Conservation (phyloP, 2,797 vertebrate species). For the Tenualosa thibaudeaui region DNA sequence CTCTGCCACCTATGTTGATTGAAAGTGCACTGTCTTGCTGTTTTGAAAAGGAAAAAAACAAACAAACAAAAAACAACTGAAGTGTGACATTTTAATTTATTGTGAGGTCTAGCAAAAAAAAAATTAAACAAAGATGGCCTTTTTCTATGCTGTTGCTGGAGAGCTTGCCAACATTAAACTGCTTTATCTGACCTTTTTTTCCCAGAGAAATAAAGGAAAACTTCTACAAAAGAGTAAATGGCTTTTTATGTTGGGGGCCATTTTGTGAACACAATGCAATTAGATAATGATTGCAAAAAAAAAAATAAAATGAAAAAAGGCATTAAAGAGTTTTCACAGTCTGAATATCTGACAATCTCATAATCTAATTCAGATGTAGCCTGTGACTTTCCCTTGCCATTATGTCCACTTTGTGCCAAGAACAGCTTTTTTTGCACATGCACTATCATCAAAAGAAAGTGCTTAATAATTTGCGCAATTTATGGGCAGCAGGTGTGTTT, state of each 20-base stretch:
- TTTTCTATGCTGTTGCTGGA: no score
- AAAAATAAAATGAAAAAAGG: background rate
- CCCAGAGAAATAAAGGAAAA: no score
- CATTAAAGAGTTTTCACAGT: background rate
- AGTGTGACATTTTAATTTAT: background rate
- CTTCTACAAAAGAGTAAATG: no score
- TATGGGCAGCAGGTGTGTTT: background rate
- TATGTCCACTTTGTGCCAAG: background rate
- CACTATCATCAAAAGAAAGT: background rate
- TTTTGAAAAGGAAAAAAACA: background rate
- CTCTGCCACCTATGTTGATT: background rate
- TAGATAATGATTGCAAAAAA: background rate
- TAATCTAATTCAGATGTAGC: background rate
- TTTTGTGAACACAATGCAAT: background rate
- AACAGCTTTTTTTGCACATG: background rate
- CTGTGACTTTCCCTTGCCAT: background rate
- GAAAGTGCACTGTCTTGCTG: background rate
- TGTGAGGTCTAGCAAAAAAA: background rate
- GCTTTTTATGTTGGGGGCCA: no score
- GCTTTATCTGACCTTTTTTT: no score
- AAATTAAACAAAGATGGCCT: no score
- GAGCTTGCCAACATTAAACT: no score
- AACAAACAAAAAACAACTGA: no score
- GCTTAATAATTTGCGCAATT: no score
- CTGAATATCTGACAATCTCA: background rate